Evolutionary conservation across 2,888 invertebrate genomes (phyloP).

Genomic region (Oscheius sp.): DNA sequence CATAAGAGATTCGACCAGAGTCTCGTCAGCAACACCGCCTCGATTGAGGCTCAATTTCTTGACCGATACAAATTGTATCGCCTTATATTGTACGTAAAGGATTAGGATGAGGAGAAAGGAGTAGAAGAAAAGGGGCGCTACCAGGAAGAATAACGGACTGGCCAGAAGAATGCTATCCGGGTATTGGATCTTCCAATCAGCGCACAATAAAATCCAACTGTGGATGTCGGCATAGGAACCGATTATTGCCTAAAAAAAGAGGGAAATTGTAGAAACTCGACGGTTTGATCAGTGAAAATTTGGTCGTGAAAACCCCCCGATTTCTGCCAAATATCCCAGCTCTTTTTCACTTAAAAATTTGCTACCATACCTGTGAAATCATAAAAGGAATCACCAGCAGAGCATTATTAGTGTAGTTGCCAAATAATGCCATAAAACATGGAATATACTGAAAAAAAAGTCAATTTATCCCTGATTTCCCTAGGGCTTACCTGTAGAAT

Average conservation of each 20-base stretch:
- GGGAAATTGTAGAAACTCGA: no score
- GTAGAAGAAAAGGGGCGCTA: slow-evolving; percentile 16
- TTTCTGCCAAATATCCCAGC: no score
- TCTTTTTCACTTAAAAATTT: no score
- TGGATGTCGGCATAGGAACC: slow-evolving; percentile 37
- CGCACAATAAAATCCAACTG: slow-evolving; percentile 15
- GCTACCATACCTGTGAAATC: slow-evolving; percentile 27
- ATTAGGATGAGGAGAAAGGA: slow-evolving; percentile 9
- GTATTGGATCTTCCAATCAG: slow-evolving; percentile 11
- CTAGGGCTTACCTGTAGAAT: slow-evolving; percentile 21
- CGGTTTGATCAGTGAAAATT: no score
- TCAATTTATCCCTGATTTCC: background rate
- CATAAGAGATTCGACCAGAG: slow-evolving; percentile 34
- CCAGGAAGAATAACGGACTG: slow-evolving; percentile 31
- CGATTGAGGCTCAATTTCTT: slow-evolving; percentile 28
- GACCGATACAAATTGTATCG: slow-evolving; percentile 28
- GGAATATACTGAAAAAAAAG: slow-evolving; percentile 23
- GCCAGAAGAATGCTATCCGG: slow-evolving; percentile 13
- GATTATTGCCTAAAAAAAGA: slow-evolving; percentile 20
- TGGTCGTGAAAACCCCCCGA: background rate
- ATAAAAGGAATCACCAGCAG: slow-evolving; percentile 30
- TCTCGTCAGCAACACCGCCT: slow-evolving; percentile 17
- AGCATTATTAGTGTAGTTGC: slow-evolving; percentile 33
- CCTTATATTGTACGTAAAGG: slow-evolving; percentile 36
- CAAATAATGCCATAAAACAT: slow-evolving; percentile 32